Conservation (phyloP, 2,888 invertebrate species). For the Ceriagrion tenellum region DNA sequence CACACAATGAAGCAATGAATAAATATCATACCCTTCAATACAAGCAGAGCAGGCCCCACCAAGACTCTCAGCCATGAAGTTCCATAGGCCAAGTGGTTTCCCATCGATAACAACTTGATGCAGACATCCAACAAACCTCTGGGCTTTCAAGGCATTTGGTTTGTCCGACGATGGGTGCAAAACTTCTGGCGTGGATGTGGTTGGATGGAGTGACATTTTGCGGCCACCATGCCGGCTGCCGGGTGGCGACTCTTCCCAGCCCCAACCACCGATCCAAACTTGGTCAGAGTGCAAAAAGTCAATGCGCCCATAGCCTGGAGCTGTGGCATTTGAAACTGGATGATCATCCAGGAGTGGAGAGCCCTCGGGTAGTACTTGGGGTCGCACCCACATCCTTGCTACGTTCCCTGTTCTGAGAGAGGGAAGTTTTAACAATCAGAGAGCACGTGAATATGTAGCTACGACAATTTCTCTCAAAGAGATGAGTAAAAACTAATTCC, state of each 20-base stretch:
- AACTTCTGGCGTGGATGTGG: slow-evolving; percentile 45
- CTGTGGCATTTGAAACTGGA: slow-evolving; percentile 79
- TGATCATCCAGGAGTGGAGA: slow-evolving; percentile 75
- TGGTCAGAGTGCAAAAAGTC: slow-evolving; percentile 79
- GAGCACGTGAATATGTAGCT: too few species aligned
- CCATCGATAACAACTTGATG: slow-evolving; percentile 90
- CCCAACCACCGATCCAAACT: slow-evolving; percentile 81
- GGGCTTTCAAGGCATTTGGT: slow-evolving; percentile 76
- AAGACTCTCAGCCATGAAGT: slow-evolving; percentile 86
- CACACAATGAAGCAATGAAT: slow-evolving; percentile 6
- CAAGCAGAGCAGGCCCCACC: slow-evolving; percentile 87
- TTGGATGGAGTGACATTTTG: slow-evolving; percentile 49
- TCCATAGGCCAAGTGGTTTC: slow-evolving; percentile 91
- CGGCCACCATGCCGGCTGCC: slow-evolving; percentile 20
- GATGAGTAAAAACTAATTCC: too few species aligned
- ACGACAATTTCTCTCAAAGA: too few species aligned
- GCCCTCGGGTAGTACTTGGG: slow-evolving; percentile 79
- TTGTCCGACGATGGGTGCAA: slow-evolving; percentile 75
- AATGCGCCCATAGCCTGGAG: slow-evolving; percentile 82
- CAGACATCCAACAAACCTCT: slow-evolving; percentile 88
- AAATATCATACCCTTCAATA: slow-evolving; percentile 83
- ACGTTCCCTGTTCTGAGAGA: slow-evolving; percentile 82
- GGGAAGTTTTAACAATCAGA: too few species aligned
- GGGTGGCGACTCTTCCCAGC: slow-evolving; percentile 48
- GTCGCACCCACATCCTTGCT: slow-evolving; percentile 85